A percentile compares a stretch with the other conserved stretches of the same genome.
Evolutionary conservation across 2,113 vertebrate genomes (phyloP).

Genomic region (Acanthochromis polyacanthus): DNA sequence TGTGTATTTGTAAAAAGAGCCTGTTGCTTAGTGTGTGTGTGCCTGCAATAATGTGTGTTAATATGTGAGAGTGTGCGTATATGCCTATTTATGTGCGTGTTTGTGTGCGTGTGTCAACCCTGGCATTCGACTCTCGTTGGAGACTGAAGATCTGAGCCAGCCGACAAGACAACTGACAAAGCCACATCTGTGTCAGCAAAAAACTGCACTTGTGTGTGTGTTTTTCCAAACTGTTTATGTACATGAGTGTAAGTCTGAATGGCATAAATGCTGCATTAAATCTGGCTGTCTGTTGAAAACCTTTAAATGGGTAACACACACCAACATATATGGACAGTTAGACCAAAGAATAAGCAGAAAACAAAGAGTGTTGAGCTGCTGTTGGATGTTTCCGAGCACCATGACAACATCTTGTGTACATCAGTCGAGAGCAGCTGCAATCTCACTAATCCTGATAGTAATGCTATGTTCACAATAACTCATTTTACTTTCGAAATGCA

Average conservation of each 20-base stretch:
- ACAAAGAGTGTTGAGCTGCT: no score
- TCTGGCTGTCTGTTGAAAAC: no score
- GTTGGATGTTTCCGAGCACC: no score
- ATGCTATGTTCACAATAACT: no score
- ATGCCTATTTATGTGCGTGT: slow-evolving; percentile 4
- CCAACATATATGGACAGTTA: no score
- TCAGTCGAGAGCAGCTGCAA: no score
- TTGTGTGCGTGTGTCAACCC: neutral
- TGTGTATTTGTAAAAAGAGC: slow-evolving; percentile 65
- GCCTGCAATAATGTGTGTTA: slow-evolving; percentile 17
- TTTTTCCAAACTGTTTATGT: neutral
- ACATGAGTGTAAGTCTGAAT: slow-evolving; percentile 1
- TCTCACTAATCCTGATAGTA: no score
- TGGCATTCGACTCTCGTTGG: slow-evolving; percentile 59
- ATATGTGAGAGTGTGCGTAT: slow-evolving; percentile 15
- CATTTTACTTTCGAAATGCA: no score
- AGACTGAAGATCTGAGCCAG: slow-evolving; percentile 57
- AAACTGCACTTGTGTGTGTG: neutral
- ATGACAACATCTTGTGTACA: no score
- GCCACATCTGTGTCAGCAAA: slow-evolving; percentile 61
- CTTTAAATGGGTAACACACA: no score
- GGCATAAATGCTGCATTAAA: no score
- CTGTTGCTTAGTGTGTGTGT: slow-evolving; percentile 34
- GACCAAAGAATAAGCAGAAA: no score
- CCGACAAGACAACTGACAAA: slow-evolving; percentile 68